Percentiles rank a stretch among this genome's conserved stretches.
Evolutionary conservation across 2,888 invertebrate species (phyloP).

Genomic region (Dicranocentrus wangi): DNA sequence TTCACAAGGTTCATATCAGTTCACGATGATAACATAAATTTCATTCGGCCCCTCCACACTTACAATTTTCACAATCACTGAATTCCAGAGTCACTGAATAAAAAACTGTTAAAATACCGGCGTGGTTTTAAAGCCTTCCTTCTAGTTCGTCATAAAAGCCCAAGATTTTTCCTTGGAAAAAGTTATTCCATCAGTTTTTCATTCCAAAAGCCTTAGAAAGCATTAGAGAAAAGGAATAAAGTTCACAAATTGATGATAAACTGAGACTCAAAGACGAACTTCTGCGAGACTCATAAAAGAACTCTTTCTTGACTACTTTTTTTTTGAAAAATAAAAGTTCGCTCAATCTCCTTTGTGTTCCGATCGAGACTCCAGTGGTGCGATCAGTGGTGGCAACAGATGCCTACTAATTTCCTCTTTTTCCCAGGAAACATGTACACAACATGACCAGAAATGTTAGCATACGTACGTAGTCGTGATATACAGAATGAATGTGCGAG

Average conservation of each 20-base stretch:
- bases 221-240: too few relatives aligned
- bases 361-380: background rate
- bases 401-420: background rate
- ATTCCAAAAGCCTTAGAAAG: background rate
- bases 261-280: too few relatives aligned
- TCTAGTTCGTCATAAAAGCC: background rate
- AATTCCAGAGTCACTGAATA: background rate
- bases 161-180: background rate
- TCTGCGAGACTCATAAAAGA: too few relatives aligned
- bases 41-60: background rate
- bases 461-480: background rate
- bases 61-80: background rate
- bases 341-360: background rate
- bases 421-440: too few relatives aligned
- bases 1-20: background rate
- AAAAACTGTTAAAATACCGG: background rate
- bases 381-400: slow-evolving; percentile 6
- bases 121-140: background rate
- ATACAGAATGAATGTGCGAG: background rate
- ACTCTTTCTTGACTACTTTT: too few relatives aligned
- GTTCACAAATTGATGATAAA: too few relatives aligned
- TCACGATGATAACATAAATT: background rate
- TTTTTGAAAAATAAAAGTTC: too few relatives aligned
- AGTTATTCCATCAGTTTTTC: background rate
- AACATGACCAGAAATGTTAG: too few relatives aligned